These are phyloP conservation scores for Osmoderma eremita DNA, from an alignment of 2,888 invertebrate species.

Conservation along the genomic window DNA sequence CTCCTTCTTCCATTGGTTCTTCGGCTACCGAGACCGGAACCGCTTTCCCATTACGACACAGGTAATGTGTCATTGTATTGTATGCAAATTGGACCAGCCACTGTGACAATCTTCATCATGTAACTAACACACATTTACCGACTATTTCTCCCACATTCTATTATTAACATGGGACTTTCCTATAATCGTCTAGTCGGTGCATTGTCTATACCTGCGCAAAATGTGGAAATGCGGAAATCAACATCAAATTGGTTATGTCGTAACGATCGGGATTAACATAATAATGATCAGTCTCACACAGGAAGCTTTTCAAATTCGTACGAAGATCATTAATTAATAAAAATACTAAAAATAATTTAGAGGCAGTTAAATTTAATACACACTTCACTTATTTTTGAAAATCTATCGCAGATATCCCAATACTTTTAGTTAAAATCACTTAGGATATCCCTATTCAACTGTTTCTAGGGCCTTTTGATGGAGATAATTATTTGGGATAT, in stretches of 20 bases:
- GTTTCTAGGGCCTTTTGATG: too few relatives aligned
- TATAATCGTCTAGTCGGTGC: conserved; percentile 14
- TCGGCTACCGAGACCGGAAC: conserved; percentile 55
- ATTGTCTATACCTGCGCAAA: conserved; percentile 17
- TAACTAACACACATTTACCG: conserved; percentile 16
- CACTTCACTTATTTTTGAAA: too few relatives aligned
- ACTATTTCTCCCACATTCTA: conserved; percentile 45
- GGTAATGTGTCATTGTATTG: conserved; percentile 63
- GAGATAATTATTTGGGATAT: too few relatives aligned
- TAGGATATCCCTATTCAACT: too few relatives aligned
- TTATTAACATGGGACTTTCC: conserved; percentile 36
- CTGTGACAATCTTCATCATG: conserved; percentile 62
- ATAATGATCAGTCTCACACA: too few relatives aligned
- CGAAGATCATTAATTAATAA: too few relatives aligned
- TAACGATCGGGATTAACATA: neutral
- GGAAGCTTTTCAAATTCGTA: too few relatives aligned
- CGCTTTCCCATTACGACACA: conserved; percentile 63
- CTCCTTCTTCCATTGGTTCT: conserved; percentile 31
- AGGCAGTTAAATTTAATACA: too few relatives aligned
- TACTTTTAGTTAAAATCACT: too few relatives aligned
- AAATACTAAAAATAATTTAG: too few relatives aligned
- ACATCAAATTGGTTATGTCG: neutral
- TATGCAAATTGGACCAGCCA: conserved; percentile 63
- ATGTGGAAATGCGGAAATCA: conserved; percentile 37
- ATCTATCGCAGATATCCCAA: too few relatives aligned